phyloP scores from a whole-genome alignment of 35 echinoderm and acorn worm species.

The Apostichopus parvimensis region DNA sequence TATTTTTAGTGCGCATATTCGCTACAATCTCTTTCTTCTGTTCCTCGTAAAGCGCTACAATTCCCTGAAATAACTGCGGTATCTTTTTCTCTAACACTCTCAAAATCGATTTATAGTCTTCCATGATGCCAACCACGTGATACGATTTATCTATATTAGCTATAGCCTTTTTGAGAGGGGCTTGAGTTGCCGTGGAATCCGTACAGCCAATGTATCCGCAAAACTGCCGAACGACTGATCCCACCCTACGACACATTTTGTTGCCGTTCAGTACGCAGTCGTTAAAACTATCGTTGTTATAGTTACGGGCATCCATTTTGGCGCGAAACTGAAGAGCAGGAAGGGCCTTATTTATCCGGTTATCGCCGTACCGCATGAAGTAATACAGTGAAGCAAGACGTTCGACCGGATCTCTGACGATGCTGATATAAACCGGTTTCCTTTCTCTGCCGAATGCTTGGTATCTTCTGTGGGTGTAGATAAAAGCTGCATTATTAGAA shows the following conservation, averaged over 20 bases:
- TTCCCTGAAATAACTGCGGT: conserved; percentile 16
- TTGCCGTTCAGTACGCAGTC: conserved; percentile 19
- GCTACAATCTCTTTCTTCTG: conserved; percentile 5
- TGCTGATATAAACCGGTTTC: conserved; percentile 37
- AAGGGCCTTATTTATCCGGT: not conserved
- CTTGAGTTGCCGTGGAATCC: not conserved
- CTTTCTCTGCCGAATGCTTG: not conserved
- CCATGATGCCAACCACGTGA: conserved; percentile 35
- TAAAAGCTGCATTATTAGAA: not conserved
- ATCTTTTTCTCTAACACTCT: conserved; percentile 7
- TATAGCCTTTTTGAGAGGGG: not conserved
- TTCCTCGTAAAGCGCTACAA: not conserved
- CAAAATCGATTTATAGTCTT: not conserved
- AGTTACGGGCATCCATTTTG: not conserved
- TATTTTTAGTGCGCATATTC: conserved; percentile 5
- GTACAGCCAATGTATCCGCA: not conserved
- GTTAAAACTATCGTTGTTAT: conserved; percentile 8
- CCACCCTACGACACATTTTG: not conserved
- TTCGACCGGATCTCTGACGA: conserved; percentile 37
- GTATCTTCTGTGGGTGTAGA: conserved; percentile 22
- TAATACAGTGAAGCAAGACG: conserved; percentile 38
- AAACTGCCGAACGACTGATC: not conserved
- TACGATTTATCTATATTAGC: conserved; percentile 2
- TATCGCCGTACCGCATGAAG: conserved; percentile 48
- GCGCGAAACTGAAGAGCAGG: not conserved